Percentiles rank a stretch among this genome's conserved stretches.
phyloP scores from a whole-genome alignment of 2,113 vertebrate species.

The Brienomyrus longianalis region DNA sequence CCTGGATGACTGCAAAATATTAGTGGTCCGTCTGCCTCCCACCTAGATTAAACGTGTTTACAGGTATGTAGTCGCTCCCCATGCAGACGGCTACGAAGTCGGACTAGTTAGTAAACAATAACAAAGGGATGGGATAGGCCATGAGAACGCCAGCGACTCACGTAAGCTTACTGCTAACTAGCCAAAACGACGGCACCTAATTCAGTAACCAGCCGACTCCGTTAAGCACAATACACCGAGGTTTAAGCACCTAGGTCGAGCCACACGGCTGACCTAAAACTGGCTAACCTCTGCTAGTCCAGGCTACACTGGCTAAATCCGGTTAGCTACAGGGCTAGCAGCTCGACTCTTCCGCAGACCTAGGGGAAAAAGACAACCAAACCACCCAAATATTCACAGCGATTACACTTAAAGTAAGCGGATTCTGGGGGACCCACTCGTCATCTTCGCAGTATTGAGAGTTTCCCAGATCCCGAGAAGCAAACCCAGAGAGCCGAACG shows the following conservation, averaged over 20 bases:
- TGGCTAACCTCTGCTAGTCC: background rate
- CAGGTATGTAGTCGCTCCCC: background rate
- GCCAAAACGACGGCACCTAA: background rate
- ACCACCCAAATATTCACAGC: background rate
- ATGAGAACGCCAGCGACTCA: background rate
- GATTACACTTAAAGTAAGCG: background rate
- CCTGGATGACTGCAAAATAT: background rate
- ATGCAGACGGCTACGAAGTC: background rate
- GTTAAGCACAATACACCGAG: background rate
- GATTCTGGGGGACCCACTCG: constrained; percentile 48
- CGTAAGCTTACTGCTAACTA: background rate
- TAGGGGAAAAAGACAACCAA: background rate
- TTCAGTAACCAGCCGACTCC: background rate
- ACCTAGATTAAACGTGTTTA: background rate
- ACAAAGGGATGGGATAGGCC: background rate
- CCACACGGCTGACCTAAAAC: background rate
- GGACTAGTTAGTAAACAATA: background rate
- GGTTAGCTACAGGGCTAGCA: background rate
- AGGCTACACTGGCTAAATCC: background rate
- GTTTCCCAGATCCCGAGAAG: constrained; percentile 38
- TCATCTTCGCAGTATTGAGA: constrained; percentile 47
- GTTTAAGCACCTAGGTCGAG: background rate
- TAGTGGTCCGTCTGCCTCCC: background rate
- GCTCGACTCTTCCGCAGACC: background rate
- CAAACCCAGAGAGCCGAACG: constrained; percentile 54